Conservation (phyloP, 2,888 invertebrate genomes). For the Drosophila testacea region DNA sequence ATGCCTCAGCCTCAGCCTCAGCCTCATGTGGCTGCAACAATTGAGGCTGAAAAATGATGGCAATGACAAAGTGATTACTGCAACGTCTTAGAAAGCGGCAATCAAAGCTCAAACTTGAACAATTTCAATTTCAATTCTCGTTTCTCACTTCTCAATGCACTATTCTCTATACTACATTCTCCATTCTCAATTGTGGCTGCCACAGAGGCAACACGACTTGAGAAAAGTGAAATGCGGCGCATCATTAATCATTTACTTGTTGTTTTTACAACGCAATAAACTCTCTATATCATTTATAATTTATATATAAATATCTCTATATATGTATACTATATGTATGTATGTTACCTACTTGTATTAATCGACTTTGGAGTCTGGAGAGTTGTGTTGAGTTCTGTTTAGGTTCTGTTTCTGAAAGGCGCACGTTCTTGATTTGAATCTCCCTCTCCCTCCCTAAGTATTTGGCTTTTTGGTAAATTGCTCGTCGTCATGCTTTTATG, state of each 20-base stretch:
- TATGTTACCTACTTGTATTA: conserved; percentile 47
- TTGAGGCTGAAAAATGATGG: conserved; percentile 78
- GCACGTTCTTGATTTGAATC: conserved; percentile 80
- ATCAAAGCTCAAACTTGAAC: conserved; percentile 69
- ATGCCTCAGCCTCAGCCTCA: background rate
- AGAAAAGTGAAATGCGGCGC: conserved; percentile 69
- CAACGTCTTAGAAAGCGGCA: conserved; percentile 64
- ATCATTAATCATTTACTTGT: conserved; percentile 79
- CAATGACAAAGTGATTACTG: conserved; percentile 80
- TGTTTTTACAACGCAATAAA: conserved; percentile 57
- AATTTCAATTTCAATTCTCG: conserved; percentile 50
- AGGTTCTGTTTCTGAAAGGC: conserved; percentile 34
- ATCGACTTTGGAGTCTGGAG: conserved; percentile 28
- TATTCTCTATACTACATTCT: conserved; percentile 5
- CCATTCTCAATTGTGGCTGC: conserved; percentile 10
- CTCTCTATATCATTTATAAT: conserved; percentile 17
- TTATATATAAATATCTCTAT: conserved; percentile 4
- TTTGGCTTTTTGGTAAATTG: conserved; percentile 76
- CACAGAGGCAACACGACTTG: background rate
- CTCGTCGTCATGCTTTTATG: conserved; percentile 81
- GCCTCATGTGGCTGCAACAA: conserved; percentile 62
- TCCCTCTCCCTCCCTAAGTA: conserved; percentile 33
- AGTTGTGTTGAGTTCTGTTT: conserved; percentile 8
- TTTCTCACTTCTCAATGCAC: background rate
- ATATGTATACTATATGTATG: conserved; percentile 14